Evolutionary conservation across 2,888 invertebrate species (phyloP), one percentile per base, ranked within the genome.

Genomic region (Lordiphosa fenestrarum): DNA sequence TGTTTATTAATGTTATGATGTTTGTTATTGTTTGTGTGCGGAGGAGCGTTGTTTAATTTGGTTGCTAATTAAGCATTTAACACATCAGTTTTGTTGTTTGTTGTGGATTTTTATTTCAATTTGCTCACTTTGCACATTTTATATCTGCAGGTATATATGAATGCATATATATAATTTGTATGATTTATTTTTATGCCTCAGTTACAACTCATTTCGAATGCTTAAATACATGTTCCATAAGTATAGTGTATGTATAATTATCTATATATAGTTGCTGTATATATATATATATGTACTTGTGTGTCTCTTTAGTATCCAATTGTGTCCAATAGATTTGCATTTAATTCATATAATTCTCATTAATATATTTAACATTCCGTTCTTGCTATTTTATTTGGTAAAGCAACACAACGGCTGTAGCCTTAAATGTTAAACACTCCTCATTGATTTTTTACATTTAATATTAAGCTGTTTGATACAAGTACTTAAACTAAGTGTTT

Each of bases 171-270:
- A 46, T 56, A 48, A 65, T 61, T 60, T 53, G 46, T 55, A 48
- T 64, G 54, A 58, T 66, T 69, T 62, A 65, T 50, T 56, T 61
- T 61, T 53, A 55, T 66, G 66, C 65, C 53, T 66, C 69, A 67
- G 67, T 78, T 70, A 69, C 81, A 76, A 64, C 70, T 76, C 73
- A 70, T 76, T 82, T 70, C 56, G 56, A 78, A 80, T 76, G 70
- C 72, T 82, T 82, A 82, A 82, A 73, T 75, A 82, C 82, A 78
- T 67, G 70, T 76, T 80, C 70, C 70, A 70, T 76, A 69, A 69
- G 67, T 74, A 67, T 62, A 52, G 53, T 73, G 44, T 71, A 53
- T 76, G 64, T 69, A 66, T 62, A 55, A 44, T 37, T 54, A 39
- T 66, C 19, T 57, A 33, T 65, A 38, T 68, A 56, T 68, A 38